Base-by-base conservation (phyloP, 2,113 vertebrate species). In the human region DNA sequence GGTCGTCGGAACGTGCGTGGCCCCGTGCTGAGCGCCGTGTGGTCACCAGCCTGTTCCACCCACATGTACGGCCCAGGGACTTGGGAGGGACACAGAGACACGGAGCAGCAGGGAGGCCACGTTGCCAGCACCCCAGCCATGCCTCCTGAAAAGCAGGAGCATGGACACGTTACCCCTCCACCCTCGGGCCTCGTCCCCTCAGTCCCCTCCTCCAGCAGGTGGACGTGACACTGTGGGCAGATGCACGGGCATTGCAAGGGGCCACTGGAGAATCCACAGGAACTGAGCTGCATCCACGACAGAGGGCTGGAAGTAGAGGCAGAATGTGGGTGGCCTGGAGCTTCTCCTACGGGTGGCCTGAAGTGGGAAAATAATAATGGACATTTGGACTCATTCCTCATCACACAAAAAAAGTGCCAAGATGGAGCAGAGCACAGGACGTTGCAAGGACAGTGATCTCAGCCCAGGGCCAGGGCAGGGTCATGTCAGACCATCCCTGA, bases 41-140 rank as follows among this genome's bases (percentile, higher is more conserved):
- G 14, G 30, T 66, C 6, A 0, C 14, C 32, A 68, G 32, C 64
- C 13, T 35, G 64, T 35, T 68, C 64, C 13, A 30, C 32, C 64
- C 12, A 2, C 61, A 2, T 2, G 27, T 68, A 13, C 2, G 14
- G 30, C 13, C 64, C 7, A 6, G 64, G 2, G 6, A 1, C 10
- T 64, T 30, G 9, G 25, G 25, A 30, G 38, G 38, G n/a, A 59
- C 70, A 57, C 3, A 43, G 70, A 43, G 35, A 30, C 2, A 12
- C 2, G 7, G 5, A 64, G 61, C 61, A 30, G 25, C 25, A 61
- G 59, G 25, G 59, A 61, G 11, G 5, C 13, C 16, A 10, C 14
- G 5, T 30, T 16, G 8, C 32, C 76, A 52, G 48, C 48, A 3
- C 76, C 48, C 18, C 32, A 68, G 64, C 64, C 32, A 68, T 3